A percentile compares a stretch with the other conserved stretches of the same genome.
Conservation (phyloP, 2,113 vertebrate species). For the Plectropomus leopardus region DNA sequence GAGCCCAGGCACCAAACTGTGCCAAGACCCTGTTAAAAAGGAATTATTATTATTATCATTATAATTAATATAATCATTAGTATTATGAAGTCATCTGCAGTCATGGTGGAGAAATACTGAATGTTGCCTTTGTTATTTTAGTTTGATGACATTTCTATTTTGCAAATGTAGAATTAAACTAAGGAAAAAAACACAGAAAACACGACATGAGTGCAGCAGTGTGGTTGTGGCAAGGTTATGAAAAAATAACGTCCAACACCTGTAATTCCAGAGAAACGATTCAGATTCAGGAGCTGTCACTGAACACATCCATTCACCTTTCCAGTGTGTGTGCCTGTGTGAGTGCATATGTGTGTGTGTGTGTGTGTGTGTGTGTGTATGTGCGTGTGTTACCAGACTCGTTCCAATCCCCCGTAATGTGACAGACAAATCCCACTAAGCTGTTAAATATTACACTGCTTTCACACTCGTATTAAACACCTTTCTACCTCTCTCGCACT, state of each 20-base stretch:
- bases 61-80: too few relatives aligned
- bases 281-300: slow-evolving; percentile 49
- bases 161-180: not conserved
- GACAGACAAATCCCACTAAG: slow-evolving; percentile 81
- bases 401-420: slow-evolving; percentile 73
- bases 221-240: not conserved
- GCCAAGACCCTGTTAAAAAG: too few relatives aligned
- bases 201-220: not conserved
- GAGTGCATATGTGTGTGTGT: slow-evolving; percentile 16
- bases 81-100: too few relatives aligned
- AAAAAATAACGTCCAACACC: not conserved
- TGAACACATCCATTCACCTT: slow-evolving; percentile 47
- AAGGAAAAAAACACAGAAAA: too few relatives aligned
- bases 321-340: slow-evolving; percentile 19
- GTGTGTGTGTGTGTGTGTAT: slow-evolving; percentile 22
- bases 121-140: too few relatives aligned
- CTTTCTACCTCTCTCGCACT: slow-evolving; percentile 47
- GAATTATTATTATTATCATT: too few relatives aligned
- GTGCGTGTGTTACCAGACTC: slow-evolving; percentile 40
- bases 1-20: too few relatives aligned
- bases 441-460: slow-evolving; percentile 81
- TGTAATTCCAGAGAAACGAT: slow-evolving; percentile 28
- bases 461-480: slow-evolving; percentile 76
- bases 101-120: not conserved
- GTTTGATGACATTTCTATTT: not conserved